Evolutionary conservation across 2,113 vertebrate genomes (phyloP), one percentile per base, ranked within the genome.

Genomic region (Oceanodroma tethys): DNA sequence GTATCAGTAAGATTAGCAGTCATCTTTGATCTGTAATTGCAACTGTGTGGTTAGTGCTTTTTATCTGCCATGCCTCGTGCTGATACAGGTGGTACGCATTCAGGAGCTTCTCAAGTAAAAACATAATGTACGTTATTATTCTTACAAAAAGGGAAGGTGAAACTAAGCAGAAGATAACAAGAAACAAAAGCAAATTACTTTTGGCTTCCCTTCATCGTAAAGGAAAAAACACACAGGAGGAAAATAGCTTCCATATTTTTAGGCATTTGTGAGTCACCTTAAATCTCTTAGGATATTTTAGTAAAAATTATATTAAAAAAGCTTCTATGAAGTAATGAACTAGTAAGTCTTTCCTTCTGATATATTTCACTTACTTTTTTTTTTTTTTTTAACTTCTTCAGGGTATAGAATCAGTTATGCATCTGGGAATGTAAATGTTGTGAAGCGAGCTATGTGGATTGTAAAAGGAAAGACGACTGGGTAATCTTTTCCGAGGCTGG

Each of bases 201-300:
- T 67, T 50, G 47, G 7, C 14, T 81, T 92, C 63, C n/a, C 59
- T 83, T 66, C 59, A 65, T 95, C 76, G 71, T 81, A 89, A 86
- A 94, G 38, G 25, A 72, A 67, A 60, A 81, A 81, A 53, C 42
- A 65, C 25, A 38, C 29, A 59, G 34, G 29, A 85, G 55, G 62
- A 95, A 94, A 96, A 96, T 78, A 91, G 45, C 55, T 95, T 71
- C 68, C 12, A 4, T 96, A 92, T 91, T 94, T 93, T 88, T 86
- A 96, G 80, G 29, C 16, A 11, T 66, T 93, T 78, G 55, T 96
- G 91, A 96, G 89, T 96, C 93, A 96, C 65, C 32, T 94, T 79
- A 87, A 81, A 86, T 78, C 80, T 95, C 83, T 36, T 48, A 45
- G 65, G 85, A 52, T 81, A 76, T 95, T 96, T 96, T 87, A 79